A percentile compares a stretch with the other conserved stretches of the same genome.
phyloP scores from a whole-genome alignment of 2,797 vertebrate genomes.

The Malurus leucopterus region DNA sequence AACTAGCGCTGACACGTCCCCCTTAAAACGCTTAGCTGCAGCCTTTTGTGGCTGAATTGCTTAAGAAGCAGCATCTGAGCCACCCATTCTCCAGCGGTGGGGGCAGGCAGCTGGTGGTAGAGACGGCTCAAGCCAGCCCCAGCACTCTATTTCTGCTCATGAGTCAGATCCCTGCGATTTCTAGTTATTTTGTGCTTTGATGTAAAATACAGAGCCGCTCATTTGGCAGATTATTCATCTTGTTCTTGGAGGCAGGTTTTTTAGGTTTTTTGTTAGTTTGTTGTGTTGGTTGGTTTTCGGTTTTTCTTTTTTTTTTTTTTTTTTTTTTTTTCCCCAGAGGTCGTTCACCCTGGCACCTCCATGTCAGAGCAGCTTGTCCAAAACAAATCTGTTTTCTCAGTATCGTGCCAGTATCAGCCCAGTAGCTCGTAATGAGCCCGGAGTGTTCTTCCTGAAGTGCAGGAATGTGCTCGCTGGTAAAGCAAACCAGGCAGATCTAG shows the following conservation, averaged over 20 bases:
- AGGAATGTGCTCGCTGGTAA: slow-evolving; percentile 20
- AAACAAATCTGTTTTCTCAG: slow-evolving; percentile 52
- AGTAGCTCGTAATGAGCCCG: background rate
- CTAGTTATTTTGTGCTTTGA: background rate
- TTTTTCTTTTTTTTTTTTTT: background rate
- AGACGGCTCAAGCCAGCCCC: background rate
- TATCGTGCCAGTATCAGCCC: background rate
- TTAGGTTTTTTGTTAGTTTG: background rate
- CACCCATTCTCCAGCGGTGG: background rate
- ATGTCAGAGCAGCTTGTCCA: slow-evolving; percentile 5
- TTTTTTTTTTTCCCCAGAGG: background rate
- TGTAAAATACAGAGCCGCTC: background rate
- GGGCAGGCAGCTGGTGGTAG: slow-evolving; percentile 16
- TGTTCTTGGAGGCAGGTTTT: background rate
- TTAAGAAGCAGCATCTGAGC: slow-evolving; percentile 24
- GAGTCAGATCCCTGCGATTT: slow-evolving; percentile 6
- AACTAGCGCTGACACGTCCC: background rate
- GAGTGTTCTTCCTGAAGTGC: slow-evolving; percentile 40
- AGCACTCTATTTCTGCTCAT: slow-evolving; percentile 17
- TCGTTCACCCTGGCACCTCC: slow-evolving; percentile 32
- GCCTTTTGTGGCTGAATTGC: background rate
- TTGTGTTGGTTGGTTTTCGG: background rate
- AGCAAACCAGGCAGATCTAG: slow-evolving; percentile 41
- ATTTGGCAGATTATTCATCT: slow-evolving; percentile 29
- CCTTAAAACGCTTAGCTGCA: background rate